phyloP scores from a whole-genome alignment of 2,888 invertebrate genomes.

The Caenorhabditis sp. region DNA sequence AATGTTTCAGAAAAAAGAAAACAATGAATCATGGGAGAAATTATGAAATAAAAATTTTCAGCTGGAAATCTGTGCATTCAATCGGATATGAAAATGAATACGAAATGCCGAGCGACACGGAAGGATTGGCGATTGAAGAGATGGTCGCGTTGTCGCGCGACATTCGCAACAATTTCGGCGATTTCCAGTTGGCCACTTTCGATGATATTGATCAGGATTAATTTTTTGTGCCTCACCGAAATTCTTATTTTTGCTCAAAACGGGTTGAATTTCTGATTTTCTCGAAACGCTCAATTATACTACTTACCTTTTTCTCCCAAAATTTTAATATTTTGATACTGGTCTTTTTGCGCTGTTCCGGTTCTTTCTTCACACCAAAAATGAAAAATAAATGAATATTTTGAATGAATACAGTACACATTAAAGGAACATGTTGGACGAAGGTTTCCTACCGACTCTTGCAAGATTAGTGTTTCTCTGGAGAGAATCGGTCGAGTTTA shows the following conservation, averaged over 20 bases:
- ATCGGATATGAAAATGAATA: constrained; percentile 71
- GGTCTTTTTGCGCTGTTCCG: too few relatives aligned
- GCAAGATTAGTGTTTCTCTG: too few relatives aligned
- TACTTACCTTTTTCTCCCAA: too few relatives aligned
- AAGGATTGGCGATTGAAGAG: constrained; percentile 51
- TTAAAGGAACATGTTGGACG: too few relatives aligned
- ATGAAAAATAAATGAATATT: too few relatives aligned
- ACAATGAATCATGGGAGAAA: not conserved
- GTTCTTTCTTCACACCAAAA: too few relatives aligned
- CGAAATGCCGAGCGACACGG: constrained; percentile 62
- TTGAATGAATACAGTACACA: too few relatives aligned
- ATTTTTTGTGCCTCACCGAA: not conserved
- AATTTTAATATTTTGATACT: too few relatives aligned
- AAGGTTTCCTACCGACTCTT: too few relatives aligned
- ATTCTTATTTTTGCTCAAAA: not conserved
- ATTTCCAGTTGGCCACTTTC: constrained; percentile 66
- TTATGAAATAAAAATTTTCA: constrained; percentile 12
- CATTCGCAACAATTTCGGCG: constrained; percentile 68
- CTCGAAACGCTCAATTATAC: too few relatives aligned
- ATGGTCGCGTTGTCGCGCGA: constrained; percentile 58
- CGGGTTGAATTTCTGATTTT: too few relatives aligned
- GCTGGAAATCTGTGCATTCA: constrained; percentile 66
- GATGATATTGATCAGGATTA: constrained; percentile 57
- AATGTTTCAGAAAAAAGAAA: not conserved
- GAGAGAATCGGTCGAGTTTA: too few relatives aligned